Conservation (phyloP, 2,797 vertebrate genomes). For the Orientallactaga sibirica region DNA sequence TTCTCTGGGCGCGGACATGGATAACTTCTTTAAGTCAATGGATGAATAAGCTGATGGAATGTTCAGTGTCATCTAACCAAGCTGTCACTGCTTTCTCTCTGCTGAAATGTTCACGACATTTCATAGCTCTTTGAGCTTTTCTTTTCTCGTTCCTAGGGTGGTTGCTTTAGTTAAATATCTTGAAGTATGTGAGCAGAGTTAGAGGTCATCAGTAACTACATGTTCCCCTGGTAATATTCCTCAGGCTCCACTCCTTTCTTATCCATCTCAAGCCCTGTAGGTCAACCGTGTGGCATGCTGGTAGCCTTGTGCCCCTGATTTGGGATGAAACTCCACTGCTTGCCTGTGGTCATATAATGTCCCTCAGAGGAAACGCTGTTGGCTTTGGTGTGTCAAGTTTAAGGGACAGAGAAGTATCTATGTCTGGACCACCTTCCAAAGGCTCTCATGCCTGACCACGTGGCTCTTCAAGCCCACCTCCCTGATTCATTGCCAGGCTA, state of each 20-base stretch:
- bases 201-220: neutral
- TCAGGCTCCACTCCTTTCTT: neutral
- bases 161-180: neutral
- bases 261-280: neutral
- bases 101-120: neutral
- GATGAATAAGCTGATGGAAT: neutral
- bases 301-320: neutral
- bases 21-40: neutral
- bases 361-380: neutral
- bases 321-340: neutral
- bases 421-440: neutral
- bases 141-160: neutral
- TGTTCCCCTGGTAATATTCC: neutral
- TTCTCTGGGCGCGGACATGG: neutral
- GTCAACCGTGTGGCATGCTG: neutral
- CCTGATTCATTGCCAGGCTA: neutral
- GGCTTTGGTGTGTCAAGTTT: neutral
- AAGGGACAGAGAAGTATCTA: neutral
- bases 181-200: neutral
- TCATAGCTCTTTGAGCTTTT: conserved; percentile 30
- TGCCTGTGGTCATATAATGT: neutral
- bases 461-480: neutral
- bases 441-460: neutral
- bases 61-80: neutral
- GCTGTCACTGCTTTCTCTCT: conserved; percentile 10